Percentiles rank a stretch among this genome's conserved stretches.
These are phyloP conservation scores for Aromia moschata DNA, from an alignment of 2,888 invertebrate genomes.

Conservation along the genomic window DNA sequence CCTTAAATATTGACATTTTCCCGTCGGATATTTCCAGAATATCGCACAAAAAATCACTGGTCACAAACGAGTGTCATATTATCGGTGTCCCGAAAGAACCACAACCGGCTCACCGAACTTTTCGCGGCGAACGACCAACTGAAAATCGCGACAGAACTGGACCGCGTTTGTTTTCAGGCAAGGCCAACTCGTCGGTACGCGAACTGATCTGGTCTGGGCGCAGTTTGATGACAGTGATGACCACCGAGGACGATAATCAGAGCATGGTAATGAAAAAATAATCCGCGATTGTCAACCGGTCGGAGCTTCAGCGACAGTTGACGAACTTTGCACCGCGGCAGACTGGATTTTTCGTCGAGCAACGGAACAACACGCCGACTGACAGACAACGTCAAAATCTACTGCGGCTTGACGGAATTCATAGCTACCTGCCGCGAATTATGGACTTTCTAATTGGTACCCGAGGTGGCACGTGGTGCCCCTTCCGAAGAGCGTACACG, in stretches of 20 bases:
- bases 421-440: conserved; percentile 43
- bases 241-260: conserved; percentile 12
- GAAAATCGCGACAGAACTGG: conserved; percentile 18
- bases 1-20: conserved; percentile 67
- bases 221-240: conserved; percentile 15
- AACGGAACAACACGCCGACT: conserved; percentile 11
- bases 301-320: conserved; percentile 5
- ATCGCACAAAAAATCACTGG: conserved; percentile 2
- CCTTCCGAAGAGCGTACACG: conserved; percentile 16
- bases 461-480: conserved; percentile 38
- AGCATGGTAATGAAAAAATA: conserved; percentile 14
- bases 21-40: background rate
- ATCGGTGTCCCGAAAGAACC: background rate
- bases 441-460: conserved; percentile 43
- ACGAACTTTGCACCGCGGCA: conserved; percentile 6
- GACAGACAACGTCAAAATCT: conserved; percentile 26
- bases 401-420: conserved; percentile 33
- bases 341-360: background rate
- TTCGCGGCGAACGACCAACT: conserved; percentile 12
- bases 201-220: background rate
- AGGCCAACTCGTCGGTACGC: conserved; percentile 17
- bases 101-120: conserved; percentile 1
- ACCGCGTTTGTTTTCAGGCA: conserved; percentile 15
- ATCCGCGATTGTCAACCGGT: background rate
- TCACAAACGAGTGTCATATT: conserved; percentile 7